A percentile compares a stretch with the other conserved stretches of the same genome.
Evolutionary conservation across 2,113 vertebrate genomes (phyloP).

Genomic region (Xiphophorus hellerii): DNA sequence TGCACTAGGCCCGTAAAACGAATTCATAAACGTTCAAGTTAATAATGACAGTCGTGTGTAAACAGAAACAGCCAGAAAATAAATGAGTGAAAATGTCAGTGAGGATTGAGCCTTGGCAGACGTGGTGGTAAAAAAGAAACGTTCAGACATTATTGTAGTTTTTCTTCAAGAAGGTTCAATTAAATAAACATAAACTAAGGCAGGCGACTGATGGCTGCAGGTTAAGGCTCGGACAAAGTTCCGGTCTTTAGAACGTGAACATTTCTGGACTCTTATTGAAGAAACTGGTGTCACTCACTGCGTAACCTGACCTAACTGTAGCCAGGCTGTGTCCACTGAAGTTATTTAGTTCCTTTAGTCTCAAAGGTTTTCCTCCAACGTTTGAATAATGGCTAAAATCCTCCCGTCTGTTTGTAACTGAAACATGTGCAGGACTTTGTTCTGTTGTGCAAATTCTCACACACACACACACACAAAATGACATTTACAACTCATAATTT

Average conservation of each 20-base stretch:
- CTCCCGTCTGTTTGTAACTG: neutral
- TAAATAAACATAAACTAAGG: constrained; percentile 43
- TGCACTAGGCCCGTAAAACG: constrained; percentile 23
- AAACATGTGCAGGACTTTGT: neutral
- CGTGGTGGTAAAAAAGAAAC: constrained; percentile 22
- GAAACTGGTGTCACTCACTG: too few relatives aligned
- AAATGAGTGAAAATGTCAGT: neutral
- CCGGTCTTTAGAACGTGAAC: too few relatives aligned
- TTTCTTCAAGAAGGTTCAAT: constrained; percentile 15
- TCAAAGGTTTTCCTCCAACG: neutral
- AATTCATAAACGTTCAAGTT: constrained; percentile 35
- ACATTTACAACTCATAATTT: neutral
- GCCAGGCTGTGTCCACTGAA: too few relatives aligned
- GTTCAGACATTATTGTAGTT: constrained; percentile 43
- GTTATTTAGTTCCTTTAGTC: neutral
- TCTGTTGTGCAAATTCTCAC: neutral
- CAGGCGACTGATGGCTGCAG: constrained; percentile 38
- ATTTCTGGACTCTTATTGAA: too few relatives aligned
- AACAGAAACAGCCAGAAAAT: constrained; percentile 30
- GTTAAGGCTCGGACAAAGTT: constrained; percentile 44
- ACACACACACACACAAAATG: neutral
- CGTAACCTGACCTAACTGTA: too few relatives aligned
- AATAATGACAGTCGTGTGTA: constrained; percentile 30
- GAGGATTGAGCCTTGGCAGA: constrained; percentile 24
- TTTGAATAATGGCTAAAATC: neutral